Evolutionary conservation across 2,113 vertebrate species (phyloP).

Genomic region (Meleagris gallopavo): DNA sequence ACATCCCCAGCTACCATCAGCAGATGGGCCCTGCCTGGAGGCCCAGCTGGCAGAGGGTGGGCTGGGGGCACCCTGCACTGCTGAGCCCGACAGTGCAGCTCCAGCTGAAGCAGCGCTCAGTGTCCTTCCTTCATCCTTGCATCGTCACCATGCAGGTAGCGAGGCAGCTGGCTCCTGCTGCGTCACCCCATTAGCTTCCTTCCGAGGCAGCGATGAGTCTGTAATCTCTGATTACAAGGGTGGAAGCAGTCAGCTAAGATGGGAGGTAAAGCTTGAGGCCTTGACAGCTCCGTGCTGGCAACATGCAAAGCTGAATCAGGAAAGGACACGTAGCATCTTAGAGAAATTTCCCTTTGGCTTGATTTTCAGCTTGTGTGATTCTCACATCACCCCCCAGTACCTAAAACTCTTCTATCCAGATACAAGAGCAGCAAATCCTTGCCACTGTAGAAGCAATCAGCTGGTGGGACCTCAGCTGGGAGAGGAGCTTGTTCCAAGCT

Average conservation of each 20-base stretch:
- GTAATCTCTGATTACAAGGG: not conserved
- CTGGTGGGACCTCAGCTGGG: not conserved
- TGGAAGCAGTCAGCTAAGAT: not conserved
- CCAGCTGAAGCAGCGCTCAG: not conserved
- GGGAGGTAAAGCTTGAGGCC: not conserved
- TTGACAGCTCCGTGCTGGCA: fast-evolving
- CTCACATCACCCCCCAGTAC: not conserved
- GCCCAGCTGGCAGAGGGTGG: constrained; percentile 23
- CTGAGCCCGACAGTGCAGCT: not conserved
- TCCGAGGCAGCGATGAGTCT: not conserved
- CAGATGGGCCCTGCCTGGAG: constrained; percentile 54
- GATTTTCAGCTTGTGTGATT: not conserved
- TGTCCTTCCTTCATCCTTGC: constrained; percentile 47
- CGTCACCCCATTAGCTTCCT: constrained; percentile 43
- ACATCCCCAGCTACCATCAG: not conserved
- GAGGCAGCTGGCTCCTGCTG: constrained; percentile 58
- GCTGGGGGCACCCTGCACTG: fast-evolving
- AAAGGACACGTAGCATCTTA: not conserved
- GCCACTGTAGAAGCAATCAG: not conserved
- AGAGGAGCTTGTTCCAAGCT: not conserved
- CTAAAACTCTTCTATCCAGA: not conserved
- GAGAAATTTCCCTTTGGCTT: not conserved
- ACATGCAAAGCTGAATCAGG: not conserved
- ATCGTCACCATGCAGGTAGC: constrained; percentile 51
- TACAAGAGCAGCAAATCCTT: not conserved